Percentiles rank a stretch among this genome's conserved stretches.
phyloP scores from a whole-genome alignment of 2,888 invertebrate species.

The Drosophila mulleri region DNA sequence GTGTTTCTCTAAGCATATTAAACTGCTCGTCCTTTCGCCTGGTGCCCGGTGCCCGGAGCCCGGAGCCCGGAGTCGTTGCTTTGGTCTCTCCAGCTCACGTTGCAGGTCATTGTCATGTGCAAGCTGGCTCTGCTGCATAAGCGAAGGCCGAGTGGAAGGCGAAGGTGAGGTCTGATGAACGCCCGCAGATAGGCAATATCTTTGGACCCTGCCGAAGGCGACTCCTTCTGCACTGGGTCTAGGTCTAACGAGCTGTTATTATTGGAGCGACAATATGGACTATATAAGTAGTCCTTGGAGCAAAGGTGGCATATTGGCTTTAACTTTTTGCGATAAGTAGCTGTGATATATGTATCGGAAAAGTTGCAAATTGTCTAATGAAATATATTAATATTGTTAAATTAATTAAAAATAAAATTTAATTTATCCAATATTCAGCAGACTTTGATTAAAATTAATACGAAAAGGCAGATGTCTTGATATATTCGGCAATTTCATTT shows the following conservation, averaged over 20 bases:
- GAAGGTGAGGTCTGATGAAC: background rate
- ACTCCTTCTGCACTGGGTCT: background rate
- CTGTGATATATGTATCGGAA: no score
- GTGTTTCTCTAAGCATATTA: constrained; percentile 74
- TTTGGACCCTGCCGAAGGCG: constrained; percentile 2
- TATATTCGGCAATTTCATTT: no score
- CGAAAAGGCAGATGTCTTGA: no score
- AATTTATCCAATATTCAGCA: no score
- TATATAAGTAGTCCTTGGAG: background rate
- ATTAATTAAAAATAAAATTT: no score
- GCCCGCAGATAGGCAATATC: constrained; percentile 49
- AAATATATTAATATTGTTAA: no score
- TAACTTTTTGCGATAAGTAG: background rate
- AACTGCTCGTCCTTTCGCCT: constrained; percentile 19
- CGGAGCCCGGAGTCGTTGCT: background rate
- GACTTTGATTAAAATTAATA: no score
- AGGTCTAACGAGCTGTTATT: background rate
- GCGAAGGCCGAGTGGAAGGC: background rate
- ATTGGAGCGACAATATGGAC: background rate
- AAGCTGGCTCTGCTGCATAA: background rate
- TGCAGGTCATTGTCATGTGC: constrained; percentile 43
- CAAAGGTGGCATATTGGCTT: background rate
- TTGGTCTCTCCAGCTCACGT: background rate
- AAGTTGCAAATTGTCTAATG: no score
- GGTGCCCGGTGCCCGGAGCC: background rate